Evolutionary conservation across 2,797 vertebrate genomes (phyloP), one percentile per base, ranked within the genome.

Genomic region (Thunnus albacares): DNA sequence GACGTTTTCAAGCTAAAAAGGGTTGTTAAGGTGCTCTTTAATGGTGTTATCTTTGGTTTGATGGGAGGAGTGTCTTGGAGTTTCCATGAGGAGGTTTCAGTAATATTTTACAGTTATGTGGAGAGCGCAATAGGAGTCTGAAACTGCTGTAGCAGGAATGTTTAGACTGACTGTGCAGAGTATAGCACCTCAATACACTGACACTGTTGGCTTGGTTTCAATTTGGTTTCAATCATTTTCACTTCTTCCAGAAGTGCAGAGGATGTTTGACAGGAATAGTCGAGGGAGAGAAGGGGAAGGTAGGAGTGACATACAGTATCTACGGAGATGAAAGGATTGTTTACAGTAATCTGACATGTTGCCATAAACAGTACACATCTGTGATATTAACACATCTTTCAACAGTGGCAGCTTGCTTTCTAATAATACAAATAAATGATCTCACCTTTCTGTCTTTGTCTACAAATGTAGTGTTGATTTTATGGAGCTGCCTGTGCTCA

Each of bases 241-340:
- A 10, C 18, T 75, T 60, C 61, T 55, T 57, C 35, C 24, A 26
- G 22, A 66, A 17, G 24, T 28, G 45, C 24, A 67, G 24, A 59
- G 63, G 71, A 41, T 51, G 56, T 68, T 49, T 81, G 64, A 85
- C 66, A 74, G 26, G n/a, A 7, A 13, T 18, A 58, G 60, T 62
- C 22, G 38, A 24, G 43, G 7, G 35, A 58, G 47, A 61, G 43
- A 52, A 45, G 26, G 8, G 4, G 65, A 59, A 68, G 35, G n/a
- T 41, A 30, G 43, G 22, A 53, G 43, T 59, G 61, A 80, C 69
- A 72, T 41, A 66, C 2, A 20, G 18, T 9, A 17, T 59, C 71
- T 69, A 30, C 38, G 68, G 45, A 67, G 52, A 75, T 75, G 67
- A 87, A 59, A 79, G 35, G 45, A 43, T 59, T 81, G 63, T 86